phyloP scores from a whole-genome alignment of 2,888 invertebrate species.

The Flexamia atlantica region DNA sequence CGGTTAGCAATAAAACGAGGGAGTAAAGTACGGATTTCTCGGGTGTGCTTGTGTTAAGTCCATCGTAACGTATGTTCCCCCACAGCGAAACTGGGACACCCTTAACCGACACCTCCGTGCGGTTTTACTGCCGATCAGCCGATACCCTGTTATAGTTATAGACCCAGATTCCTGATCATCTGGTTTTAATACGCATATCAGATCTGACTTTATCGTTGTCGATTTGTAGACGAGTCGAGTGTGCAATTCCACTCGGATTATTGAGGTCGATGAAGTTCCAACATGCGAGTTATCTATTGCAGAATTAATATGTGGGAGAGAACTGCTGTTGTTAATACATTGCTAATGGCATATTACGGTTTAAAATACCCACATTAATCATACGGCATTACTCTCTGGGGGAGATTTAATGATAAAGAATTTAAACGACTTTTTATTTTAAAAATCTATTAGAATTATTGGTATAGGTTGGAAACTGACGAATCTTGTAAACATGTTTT shows the following conservation, averaged over 20 bases:
- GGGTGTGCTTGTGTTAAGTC: too few relatives aligned
- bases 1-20: too few relatives aligned
- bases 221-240: not conserved
- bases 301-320: not conserved
- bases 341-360: too few relatives aligned
- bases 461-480: too few relatives aligned
- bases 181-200: not conserved
- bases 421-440: too few relatives aligned
- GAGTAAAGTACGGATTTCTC: too few relatives aligned
- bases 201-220: conserved; percentile 3
- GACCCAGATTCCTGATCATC: conserved; percentile 45
- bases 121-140: conserved; percentile 3
- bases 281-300: not conserved
- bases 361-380: too few relatives aligned
- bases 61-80: not conserved
- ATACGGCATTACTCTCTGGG: too few relatives aligned
- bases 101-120: conserved; percentile 30
- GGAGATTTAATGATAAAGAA: too few relatives aligned
- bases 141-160: conserved; percentile 35
- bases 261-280: not conserved
- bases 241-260: not conserved
- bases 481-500: too few relatives aligned
- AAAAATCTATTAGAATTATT: too few relatives aligned
- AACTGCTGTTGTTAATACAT: too few relatives aligned
- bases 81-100: conserved; percentile 7